Evolutionary conservation across 2,797 vertebrate species (phyloP).

Genomic region (Molossus alvarezi): DNA sequence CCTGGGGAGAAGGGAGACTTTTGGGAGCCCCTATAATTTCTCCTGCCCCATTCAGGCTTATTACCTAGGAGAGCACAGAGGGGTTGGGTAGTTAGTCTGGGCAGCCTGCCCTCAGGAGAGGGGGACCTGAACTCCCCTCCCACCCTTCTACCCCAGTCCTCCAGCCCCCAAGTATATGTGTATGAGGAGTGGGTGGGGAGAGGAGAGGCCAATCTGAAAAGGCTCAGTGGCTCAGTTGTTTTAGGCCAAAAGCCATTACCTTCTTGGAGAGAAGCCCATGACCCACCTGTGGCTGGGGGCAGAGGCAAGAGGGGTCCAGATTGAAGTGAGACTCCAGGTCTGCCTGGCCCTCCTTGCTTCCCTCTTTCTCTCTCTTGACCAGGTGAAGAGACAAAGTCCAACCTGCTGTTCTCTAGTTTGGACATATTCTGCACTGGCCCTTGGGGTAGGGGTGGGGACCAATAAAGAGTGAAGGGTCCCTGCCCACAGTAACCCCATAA

Average conservation of each 20-base stretch:
- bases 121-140: background rate
- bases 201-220: slow-evolving; percentile 44
- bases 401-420: slow-evolving; percentile 3
- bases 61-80: slow-evolving; percentile 10
- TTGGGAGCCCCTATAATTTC: slow-evolving; percentile 11
- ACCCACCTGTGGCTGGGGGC: slow-evolving; percentile 81
- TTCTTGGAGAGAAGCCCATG: slow-evolving; percentile 74
- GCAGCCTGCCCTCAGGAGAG: slow-evolving; percentile 13
- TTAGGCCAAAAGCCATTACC: slow-evolving; percentile 82
- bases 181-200: background rate
- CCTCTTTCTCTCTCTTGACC: background rate
- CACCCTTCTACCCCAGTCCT: background rate
- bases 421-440: background rate
- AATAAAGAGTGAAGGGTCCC: background rate
- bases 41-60: slow-evolving; percentile 40
- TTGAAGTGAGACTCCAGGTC: slow-evolving; percentile 21
- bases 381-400: slow-evolving; percentile 44
- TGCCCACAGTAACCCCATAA: background rate
- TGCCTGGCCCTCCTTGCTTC: slow-evolving; percentile 30
- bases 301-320: slow-evolving; percentile 19
- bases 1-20: slow-evolving; percentile 1
- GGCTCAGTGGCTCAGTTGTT: slow-evolving; percentile 82
- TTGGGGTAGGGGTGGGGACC: background rate
- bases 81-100: background rate
- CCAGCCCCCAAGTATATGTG: background rate